Base-by-base conservation (phyloP, 2,113 vertebrate genomes). In the Cervus canadensis region DNA sequence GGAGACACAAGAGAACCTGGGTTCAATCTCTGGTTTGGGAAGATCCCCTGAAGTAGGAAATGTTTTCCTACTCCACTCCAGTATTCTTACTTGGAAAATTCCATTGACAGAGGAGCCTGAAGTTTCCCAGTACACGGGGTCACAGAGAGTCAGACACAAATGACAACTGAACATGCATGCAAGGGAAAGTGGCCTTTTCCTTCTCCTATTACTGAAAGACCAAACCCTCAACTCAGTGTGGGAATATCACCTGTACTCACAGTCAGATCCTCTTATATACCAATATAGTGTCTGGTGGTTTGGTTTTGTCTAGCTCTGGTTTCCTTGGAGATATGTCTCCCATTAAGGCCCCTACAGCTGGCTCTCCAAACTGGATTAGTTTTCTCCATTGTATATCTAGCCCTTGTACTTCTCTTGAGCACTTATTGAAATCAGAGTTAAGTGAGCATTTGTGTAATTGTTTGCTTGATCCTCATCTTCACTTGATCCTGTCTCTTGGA, bases 81-180 rank as follows among this genome's bases (percentile, higher is more conserved):
- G 12, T 26, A 76, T 76, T 76, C 40, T 76, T 43, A 15, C 71
- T 26, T 43, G 40, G 71, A 43, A 74, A 43, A 26, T 43, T 43
- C 36, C 12, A 26, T 7, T 23, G 15, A 26, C 23, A 76, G 71
- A 76, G 36, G 23, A 76, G 71, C 36, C 36, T 26, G 23, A 23
- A 5, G 6, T 6, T 40, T 43, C 12, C 36, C 23, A 43, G 71
- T 26, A 40, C 23, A 26, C 0, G 0, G 36, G 36, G 12, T 43
- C 71, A 26, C 23, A 43, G 13, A 40, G 71, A 43, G 23, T 26
- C 40, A 43, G 71, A 76, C 40, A 43, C 71, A 6, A 76, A 12
- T 43, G 71, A 43, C 40, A 26, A 26, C 12, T 25, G 36, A 76
- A 43, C 12, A 76, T 1, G 12, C 40, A 13, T 76, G 40, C 71